Conservation (phyloP, 2,113 vertebrate species). For the Argyrosomus japonicus region DNA sequence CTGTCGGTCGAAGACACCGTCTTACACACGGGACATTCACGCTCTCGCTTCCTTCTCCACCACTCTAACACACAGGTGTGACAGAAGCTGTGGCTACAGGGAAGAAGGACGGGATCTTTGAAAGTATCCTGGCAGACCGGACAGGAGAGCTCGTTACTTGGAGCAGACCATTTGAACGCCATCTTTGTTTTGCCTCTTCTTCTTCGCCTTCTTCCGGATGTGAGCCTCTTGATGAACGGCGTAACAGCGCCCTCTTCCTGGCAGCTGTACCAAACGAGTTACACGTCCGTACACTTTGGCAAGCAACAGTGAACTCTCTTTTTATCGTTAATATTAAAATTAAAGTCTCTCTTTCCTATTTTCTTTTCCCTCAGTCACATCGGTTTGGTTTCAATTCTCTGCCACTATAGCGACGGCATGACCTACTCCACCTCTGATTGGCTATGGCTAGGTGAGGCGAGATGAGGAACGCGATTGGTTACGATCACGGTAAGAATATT, state of each 20-base stretch:
- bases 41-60: rapidly evolving
- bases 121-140: slow-evolving; percentile 11
- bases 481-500: too few relatives aligned
- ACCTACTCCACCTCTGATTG: too few relatives aligned
- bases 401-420: too few relatives aligned
- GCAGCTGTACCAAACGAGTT: too few relatives aligned
- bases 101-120: not conserved
- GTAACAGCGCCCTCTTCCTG: not conserved
- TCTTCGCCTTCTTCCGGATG: not conserved
- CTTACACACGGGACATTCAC: not conserved
- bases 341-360: too few relatives aligned
- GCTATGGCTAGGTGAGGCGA: too few relatives aligned
- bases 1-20: rapidly evolving
- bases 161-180: not conserved
- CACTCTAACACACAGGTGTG: not conserved
- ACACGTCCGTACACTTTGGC: too few relatives aligned
- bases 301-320: too few relatives aligned
- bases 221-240: not conserved
- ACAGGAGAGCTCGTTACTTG: not conserved
- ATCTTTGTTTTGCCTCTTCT: not conserved
- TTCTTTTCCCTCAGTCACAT: too few relatives aligned
- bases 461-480: too few relatives aligned
- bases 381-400: too few relatives aligned
- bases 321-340: too few relatives aligned
- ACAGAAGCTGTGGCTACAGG: slow-evolving; percentile 37